These are phyloP conservation scores for Drosophila triauraria DNA, from an alignment of 1,140 invertebrate genomes.

Conservation along the genomic window DNA sequence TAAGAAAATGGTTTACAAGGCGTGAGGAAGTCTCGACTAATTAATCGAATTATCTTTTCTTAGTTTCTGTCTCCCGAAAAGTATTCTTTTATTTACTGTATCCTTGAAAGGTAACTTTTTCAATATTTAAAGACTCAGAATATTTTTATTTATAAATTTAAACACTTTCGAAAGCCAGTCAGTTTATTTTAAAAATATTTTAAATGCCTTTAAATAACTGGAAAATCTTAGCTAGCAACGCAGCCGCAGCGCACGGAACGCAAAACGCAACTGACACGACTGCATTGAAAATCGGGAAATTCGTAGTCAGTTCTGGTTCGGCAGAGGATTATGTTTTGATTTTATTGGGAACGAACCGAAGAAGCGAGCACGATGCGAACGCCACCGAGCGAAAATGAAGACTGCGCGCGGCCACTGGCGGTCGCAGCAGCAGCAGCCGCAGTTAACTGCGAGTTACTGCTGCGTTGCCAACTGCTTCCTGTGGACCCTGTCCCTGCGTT, in stretches of 20 bases:
- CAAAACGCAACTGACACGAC: slow-evolving; percentile 65
- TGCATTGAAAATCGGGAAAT: slow-evolving; percentile 40
- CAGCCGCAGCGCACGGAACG: slow-evolving; percentile 53
- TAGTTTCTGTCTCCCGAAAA: too few species aligned
- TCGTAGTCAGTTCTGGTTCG: slow-evolving; percentile 11
- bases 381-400: slow-evolving; percentile 57
- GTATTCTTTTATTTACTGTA: not conserved
- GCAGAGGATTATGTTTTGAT: slow-evolving; percentile 3
- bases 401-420: slow-evolving; percentile 47
- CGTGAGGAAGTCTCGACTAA: too few species aligned
- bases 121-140: not conserved
- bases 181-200: not conserved
- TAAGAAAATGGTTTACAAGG: too few species aligned
- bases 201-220: not conserved
- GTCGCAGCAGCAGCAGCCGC: slow-evolving; percentile 31
- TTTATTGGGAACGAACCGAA: slow-evolving; percentile 17
- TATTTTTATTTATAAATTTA: not conserved
- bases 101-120: not conserved
- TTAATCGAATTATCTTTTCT: too few species aligned
- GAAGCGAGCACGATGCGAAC: slow-evolving; percentile 46
- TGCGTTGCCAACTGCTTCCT: slow-evolving; percentile 43
- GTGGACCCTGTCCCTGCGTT: slow-evolving; percentile 13
- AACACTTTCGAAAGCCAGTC: not conserved
- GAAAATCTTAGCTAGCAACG: slow-evolving; percentile 10
- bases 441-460: slow-evolving; percentile 35